Percentiles rank a stretch among this genome's conserved stretches.
Evolutionary conservation across 64 coral and sea anemone species (phyloP).

Genomic region (Porites australiensis): DNA sequence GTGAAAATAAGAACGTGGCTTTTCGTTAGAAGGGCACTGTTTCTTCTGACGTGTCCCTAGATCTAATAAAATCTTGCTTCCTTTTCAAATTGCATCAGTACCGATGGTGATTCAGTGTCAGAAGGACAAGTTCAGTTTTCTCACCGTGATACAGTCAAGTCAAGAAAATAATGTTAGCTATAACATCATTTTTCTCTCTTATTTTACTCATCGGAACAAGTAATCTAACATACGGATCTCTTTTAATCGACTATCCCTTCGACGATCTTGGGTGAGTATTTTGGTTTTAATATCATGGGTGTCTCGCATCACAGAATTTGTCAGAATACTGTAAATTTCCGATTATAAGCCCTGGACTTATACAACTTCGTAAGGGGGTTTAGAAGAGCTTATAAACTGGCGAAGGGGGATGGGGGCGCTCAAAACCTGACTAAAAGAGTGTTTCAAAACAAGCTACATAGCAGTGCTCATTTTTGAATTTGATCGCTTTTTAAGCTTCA

Average conservation of each 20-base stretch:
- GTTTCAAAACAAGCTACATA: too few species aligned
- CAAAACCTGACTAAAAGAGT: too few species aligned
- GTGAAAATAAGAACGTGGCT: constrained; percentile 1
- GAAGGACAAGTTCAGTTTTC: too few species aligned
- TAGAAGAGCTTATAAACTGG: too few species aligned
- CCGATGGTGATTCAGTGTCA: too few species aligned
- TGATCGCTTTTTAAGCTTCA: too few species aligned
- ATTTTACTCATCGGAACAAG: constrained; percentile 15
- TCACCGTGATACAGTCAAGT: too few species aligned
- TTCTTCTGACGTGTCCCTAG: constrained; percentile 8
- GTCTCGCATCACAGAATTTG: not conserved
- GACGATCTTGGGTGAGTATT: constrained; percentile 25
- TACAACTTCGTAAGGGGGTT: too few species aligned
- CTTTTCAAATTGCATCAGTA: not conserved
- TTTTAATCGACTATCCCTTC: not conserved
- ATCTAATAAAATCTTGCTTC: constrained; percentile 16
- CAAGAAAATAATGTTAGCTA: not conserved
- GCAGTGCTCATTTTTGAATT: too few species aligned
- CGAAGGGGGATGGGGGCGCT: too few species aligned
- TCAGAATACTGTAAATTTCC: not conserved
- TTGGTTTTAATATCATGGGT: too few species aligned
- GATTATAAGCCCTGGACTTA: not conserved
- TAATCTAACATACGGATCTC: not conserved
- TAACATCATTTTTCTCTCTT: not conserved
- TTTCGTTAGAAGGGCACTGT: not conserved